Evolutionary conservation across 2,797 vertebrate species (phyloP).

Genomic region (Botia almorhae): DNA sequence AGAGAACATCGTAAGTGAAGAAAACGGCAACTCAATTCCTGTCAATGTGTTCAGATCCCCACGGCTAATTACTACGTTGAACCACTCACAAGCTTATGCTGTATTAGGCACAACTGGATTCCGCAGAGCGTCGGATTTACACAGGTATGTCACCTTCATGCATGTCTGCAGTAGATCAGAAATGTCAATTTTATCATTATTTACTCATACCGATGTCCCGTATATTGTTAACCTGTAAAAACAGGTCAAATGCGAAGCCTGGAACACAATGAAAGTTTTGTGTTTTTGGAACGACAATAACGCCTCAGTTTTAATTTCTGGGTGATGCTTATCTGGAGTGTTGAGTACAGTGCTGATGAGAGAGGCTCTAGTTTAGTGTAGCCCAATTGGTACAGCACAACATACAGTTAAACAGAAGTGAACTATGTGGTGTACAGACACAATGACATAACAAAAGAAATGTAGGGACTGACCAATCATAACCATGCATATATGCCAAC

Average conservation of each 20-base stretch:
- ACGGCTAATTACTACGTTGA: slow-evolving; percentile 23
- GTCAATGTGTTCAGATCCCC: slow-evolving; percentile 20
- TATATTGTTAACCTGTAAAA: neutral
- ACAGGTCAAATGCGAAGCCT: too few relatives aligned
- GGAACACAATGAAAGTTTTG: too few relatives aligned
- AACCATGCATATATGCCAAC: neutral
- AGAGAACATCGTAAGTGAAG: slow-evolving; percentile 23
- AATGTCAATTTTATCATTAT: neutral
- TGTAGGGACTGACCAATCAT: neutral
- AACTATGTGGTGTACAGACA: neutral
- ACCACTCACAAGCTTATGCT: slow-evolving; percentile 9
- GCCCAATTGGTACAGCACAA: too few relatives aligned
- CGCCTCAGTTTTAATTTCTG: too few relatives aligned
- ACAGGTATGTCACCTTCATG: slow-evolving; percentile 15
- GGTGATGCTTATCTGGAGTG: too few relatives aligned
- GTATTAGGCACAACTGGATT: slow-evolving; percentile 24
- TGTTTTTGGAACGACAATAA: too few relatives aligned
- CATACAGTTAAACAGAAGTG: too few relatives aligned
- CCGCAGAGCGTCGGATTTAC: neutral
- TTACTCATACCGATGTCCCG: neutral
- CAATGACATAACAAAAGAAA: neutral
- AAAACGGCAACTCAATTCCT: slow-evolving; percentile 41
- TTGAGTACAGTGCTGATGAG: too few relatives aligned
- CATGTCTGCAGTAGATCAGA: neutral
- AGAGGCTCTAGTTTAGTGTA: too few relatives aligned